Base-by-base conservation (phyloP, 2,888 invertebrate genomes). In the Luffia ferchaultella region DNA sequence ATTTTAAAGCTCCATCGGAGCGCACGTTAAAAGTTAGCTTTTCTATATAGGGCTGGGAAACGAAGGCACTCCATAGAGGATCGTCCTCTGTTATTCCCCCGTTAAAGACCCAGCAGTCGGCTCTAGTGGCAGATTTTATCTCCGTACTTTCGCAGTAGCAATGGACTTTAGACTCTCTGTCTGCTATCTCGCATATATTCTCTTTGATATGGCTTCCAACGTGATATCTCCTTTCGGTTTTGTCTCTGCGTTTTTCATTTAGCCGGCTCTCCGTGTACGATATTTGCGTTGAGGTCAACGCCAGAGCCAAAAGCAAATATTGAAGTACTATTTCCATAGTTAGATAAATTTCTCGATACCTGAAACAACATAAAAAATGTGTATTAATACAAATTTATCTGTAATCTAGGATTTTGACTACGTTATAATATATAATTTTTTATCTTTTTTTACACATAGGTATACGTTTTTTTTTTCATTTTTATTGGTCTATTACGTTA, bases 91-190 rank as follows among this genome's bases (percentile, higher is more conserved):
- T 86, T 9, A 88, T 86, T 16, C 89, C 89, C 19, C 86, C 85
- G 52, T 88, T 88, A 68, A 92, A 90, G n/a, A 93, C 87, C 88
- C 90, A 89, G 62, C 94, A 95, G 62, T 91, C 91, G 2, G 90
- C 91, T 55, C 88, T 87, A 12, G 88, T 89, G 1, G 91, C 91
- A 9, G 76, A 73, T 61, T 72, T 74, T n/a, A 77, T 65, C 53
- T 83, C 83, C 18, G 83, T 82, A 48, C 77, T 85, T 60, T 88
- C 86, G 68, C 92, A 92, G 62, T 89, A 87, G 68, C 92, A 92
- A 62, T 86, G 89, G 46, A 90, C 79, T 61, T 88, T 87, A 1
- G 85, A 76, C 50, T 85, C 80, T 55, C 78, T 73, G 55, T 76
- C 77, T 46, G 85, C 76, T 60, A 87, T 84, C 63, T 87, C 85